A percentile compares a stretch with the other conserved stretches of the same genome.
Conservation (phyloP, 2,888 invertebrate genomes). For the Blastobasis adustella region DNA sequence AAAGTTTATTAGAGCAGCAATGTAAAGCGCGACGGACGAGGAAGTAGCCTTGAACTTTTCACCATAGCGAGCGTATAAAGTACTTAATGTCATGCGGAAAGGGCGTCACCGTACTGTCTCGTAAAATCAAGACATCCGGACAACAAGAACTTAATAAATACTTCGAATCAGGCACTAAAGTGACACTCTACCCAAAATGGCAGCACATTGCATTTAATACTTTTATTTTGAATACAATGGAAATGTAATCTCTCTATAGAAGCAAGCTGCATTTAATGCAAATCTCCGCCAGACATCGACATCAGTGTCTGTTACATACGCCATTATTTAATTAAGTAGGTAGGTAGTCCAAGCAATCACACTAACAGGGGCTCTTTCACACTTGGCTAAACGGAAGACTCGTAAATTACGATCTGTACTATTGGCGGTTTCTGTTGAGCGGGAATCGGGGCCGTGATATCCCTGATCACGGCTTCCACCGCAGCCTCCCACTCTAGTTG, state of each 20-base stretch:
- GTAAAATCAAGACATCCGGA: constrained; percentile 7
- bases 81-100: constrained; percentile 32
- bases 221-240: too few relatives aligned
- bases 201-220: too few relatives aligned
- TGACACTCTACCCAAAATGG: too few relatives aligned
- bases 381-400: constrained; percentile 82
- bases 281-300: too few relatives aligned
- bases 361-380: neutral
- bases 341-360: neutral
- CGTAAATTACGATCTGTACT: constrained; percentile 90
- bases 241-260: too few relatives aligned
- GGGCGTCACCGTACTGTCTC: constrained; percentile 20
- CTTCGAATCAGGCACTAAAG: too few relatives aligned
- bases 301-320: too few relatives aligned
- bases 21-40: constrained; percentile 10
- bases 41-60: constrained; percentile 17
- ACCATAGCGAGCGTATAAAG: constrained; percentile 17
- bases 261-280: too few relatives aligned
- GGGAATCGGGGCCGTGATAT: constrained; percentile 78
- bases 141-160: too few relatives aligned
- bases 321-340: too few relatives aligned
- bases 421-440: constrained; percentile 75
- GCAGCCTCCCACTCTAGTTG: constrained; percentile 84
- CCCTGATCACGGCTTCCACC: constrained; percentile 83
- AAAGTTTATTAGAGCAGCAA: constrained; percentile 6